Evolutionary conservation across 2,113 vertebrate genomes (phyloP).

Genomic region (Calidris pugnax): DNA sequence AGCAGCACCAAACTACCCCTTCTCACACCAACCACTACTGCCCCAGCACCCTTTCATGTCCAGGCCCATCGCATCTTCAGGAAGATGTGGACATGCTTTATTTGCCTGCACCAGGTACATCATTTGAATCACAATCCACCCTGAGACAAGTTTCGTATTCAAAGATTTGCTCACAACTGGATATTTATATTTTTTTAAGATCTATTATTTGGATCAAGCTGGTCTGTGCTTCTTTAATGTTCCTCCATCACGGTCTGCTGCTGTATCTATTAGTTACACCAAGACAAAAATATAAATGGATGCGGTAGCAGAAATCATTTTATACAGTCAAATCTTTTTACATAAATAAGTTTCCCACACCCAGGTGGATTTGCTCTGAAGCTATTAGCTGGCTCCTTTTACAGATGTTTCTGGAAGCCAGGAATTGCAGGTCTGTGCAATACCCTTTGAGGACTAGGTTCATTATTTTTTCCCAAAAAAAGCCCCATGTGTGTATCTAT

Average conservation of each 20-base stretch:
- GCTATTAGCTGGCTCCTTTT: not conserved
- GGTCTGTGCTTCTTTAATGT: not conserved
- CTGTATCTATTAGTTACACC: conserved; percentile 20
- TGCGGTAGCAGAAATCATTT: not conserved
- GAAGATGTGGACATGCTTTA: accelerated
- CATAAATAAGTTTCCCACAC: not conserved
- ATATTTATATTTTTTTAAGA: not conserved
- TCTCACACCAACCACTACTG: accelerated
- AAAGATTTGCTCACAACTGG: not conserved
- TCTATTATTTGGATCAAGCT: not conserved
- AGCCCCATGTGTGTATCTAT: accelerated
- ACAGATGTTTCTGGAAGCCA: not conserved
- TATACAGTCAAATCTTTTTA: not conserved
- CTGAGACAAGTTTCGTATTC: not conserved
- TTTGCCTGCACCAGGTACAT: not conserved
- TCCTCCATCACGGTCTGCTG: not conserved
- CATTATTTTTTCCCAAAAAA: accelerated
- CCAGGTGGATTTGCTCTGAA: not conserved
- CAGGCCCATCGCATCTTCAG: accelerated
- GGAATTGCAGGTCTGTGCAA: not conserved
- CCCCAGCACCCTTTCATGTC: accelerated
- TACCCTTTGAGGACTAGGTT: not conserved
- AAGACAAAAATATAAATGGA: not conserved
- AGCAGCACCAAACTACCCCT: not conserved
- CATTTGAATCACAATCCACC: not conserved